A percentile compares a stretch with the other conserved stretches of the same genome.
These are phyloP conservation scores for Pseudomyrmex flavicornis DNA, from an alignment of 1,140 invertebrate species.

Conservation along the genomic window DNA sequence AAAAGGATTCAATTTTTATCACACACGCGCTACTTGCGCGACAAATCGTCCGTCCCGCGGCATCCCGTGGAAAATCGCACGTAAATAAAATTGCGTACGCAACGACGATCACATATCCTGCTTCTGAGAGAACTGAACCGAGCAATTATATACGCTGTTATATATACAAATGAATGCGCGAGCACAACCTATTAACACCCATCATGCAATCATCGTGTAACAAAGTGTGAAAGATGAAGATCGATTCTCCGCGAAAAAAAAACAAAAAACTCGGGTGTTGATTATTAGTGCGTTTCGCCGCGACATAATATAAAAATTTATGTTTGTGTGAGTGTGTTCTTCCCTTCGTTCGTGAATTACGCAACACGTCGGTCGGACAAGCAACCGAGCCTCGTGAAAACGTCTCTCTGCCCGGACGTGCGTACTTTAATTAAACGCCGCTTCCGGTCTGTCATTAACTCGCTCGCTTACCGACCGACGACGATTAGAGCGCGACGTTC, in stretches of 20 bases:
- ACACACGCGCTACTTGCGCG: too few relatives aligned
- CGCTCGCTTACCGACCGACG: slow-evolving; percentile 65
- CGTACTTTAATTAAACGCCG: slow-evolving; percentile 78
- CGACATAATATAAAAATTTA: slow-evolving; percentile 31
- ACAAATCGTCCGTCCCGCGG: neutral
- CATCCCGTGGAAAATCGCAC: slow-evolving; percentile 36
- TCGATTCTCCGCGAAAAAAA: slow-evolving; percentile 11
- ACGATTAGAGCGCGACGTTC: slow-evolving; percentile 65
- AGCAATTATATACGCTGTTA: slow-evolving; percentile 28
- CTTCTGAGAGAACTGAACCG: slow-evolving; percentile 1
- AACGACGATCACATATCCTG: slow-evolving; percentile 42
- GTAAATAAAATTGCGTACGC: slow-evolving; percentile 8
- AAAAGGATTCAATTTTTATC: too few relatives aligned
- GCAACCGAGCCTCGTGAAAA: slow-evolving; percentile 70
- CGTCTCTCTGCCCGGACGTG: slow-evolving; percentile 76
- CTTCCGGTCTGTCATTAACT: slow-evolving; percentile 75
- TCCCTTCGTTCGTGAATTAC: slow-evolving; percentile 54
- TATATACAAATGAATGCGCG: slow-evolving; percentile 33
- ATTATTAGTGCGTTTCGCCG: slow-evolving; percentile 35
- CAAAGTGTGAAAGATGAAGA: slow-evolving; percentile 14
- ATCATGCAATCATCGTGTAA: slow-evolving; percentile 39
- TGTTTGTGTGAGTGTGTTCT: slow-evolving; percentile 20
- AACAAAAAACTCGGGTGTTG: neutral
- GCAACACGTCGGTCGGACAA: slow-evolving; percentile 55
- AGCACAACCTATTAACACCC: slow-evolving; percentile 40